These are phyloP conservation scores for Agapornis canus DNA, from an alignment of 2,797 vertebrate species.

Conservation along the genomic window DNA sequence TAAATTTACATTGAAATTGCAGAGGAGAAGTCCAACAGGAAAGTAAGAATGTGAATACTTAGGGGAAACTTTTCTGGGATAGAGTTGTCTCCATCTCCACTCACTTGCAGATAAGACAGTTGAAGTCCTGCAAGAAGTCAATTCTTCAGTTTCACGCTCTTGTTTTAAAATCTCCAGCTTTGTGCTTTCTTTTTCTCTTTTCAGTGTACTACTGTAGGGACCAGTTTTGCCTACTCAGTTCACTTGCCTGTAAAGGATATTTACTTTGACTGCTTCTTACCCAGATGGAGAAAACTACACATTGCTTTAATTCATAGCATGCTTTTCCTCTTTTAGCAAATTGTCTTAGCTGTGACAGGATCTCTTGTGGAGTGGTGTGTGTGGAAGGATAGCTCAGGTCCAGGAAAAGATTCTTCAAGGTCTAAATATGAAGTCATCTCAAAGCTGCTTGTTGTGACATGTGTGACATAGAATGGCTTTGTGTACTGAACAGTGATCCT, in stretches of 20 bases:
- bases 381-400: background rate
- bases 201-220: background rate
- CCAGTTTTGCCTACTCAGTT: background rate
- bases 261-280: background rate
- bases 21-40: background rate
- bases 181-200: background rate
- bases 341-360: background rate
- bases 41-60: rapidly evolving
- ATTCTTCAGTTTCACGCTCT: background rate
- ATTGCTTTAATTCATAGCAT: background rate
- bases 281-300: background rate
- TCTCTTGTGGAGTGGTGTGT: background rate
- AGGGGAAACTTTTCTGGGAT: background rate
- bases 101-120: background rate
- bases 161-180: background rate
- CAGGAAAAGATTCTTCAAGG: background rate
- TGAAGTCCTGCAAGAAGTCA: rapidly evolving
- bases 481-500: background rate
- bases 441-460: background rate
- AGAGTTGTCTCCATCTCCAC: background rate
- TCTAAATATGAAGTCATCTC: background rate
- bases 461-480: background rate
- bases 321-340: background rate
- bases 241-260: background rate
- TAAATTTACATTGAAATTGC: background rate